These are phyloP conservation scores for Frankliniella intonsa DNA, from an alignment of 2,888 invertebrate species.

Conservation along the genomic window DNA sequence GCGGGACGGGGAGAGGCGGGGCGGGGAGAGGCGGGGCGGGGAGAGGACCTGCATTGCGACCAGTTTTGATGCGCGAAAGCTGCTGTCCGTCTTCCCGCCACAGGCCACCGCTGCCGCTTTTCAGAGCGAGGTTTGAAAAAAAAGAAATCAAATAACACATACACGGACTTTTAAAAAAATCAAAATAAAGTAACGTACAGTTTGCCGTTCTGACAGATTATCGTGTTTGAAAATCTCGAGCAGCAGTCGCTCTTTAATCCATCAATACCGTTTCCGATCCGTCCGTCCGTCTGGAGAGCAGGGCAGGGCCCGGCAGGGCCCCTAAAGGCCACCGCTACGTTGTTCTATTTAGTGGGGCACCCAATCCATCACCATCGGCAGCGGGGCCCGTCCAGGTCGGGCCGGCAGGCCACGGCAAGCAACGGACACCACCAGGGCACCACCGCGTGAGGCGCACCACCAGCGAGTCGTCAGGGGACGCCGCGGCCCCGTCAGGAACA, in stretches of 20 bases:
- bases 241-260: neutral
- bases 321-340: no score
- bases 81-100: no score
- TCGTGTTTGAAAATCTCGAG: constrained; percentile 7
- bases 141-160: no score
- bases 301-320: neutral
- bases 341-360: no score
- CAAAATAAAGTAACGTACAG: neutral
- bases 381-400: no score
- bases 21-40: neutral
- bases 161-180: neutral
- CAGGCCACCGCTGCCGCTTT: neutral
- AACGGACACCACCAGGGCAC: no score
- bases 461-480: neutral
- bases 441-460: no score
- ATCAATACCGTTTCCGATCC: constrained; percentile 8
- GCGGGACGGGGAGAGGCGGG: no score
- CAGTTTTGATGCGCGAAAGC: neutral
- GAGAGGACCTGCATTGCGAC: neutral
- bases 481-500: neutral
- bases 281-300: neutral
- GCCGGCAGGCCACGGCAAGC: no score
- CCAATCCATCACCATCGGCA: no score
- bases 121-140: neutral
- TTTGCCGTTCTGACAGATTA: neutral